A percentile compares a stretch with the other conserved stretches of the same genome.
phyloP scores from a whole-genome alignment of 2,113 vertebrate species.

The Cyanocitta stelleri region DNA sequence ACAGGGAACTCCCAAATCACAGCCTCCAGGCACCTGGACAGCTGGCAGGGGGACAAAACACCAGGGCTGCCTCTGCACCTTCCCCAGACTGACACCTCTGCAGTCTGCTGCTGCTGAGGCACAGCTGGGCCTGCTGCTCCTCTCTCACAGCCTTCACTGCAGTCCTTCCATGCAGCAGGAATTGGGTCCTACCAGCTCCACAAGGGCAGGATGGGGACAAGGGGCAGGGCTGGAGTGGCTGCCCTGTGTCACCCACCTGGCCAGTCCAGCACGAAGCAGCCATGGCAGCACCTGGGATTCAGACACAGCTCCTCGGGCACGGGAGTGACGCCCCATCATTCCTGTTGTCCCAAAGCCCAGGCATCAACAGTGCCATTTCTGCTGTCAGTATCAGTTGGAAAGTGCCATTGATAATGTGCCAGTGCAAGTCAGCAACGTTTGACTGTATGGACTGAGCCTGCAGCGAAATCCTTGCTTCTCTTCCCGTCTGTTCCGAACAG shows the following conservation, averaged over 20 bases:
- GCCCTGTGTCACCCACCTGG: background rate
- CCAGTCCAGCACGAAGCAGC: background rate
- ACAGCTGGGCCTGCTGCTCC: background rate
- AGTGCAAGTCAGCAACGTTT: background rate
- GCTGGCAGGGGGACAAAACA: background rate
- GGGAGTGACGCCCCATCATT: background rate
- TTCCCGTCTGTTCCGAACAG: background rate
- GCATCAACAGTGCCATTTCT: background rate
- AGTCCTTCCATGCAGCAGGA: background rate
- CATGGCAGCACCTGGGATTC: background rate
- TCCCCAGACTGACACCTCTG: background rate
- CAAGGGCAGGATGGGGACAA: background rate
- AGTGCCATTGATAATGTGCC: background rate
- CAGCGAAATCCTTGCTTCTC: background rate
- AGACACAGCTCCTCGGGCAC: background rate
- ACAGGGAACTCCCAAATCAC: constrained; percentile 17
- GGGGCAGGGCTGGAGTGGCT: background rate
- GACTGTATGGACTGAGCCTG: background rate
- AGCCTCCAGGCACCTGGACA: background rate
- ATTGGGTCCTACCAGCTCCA: background rate
- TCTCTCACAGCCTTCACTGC: background rate
- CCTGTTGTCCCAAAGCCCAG: background rate
- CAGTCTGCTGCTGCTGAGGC: background rate
- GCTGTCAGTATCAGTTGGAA: background rate
- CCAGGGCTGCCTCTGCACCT: background rate